These are phyloP conservation scores for Drosophila suboccidentalis DNA, from an alignment of 2,888 invertebrate genomes.

Conservation along the genomic window DNA sequence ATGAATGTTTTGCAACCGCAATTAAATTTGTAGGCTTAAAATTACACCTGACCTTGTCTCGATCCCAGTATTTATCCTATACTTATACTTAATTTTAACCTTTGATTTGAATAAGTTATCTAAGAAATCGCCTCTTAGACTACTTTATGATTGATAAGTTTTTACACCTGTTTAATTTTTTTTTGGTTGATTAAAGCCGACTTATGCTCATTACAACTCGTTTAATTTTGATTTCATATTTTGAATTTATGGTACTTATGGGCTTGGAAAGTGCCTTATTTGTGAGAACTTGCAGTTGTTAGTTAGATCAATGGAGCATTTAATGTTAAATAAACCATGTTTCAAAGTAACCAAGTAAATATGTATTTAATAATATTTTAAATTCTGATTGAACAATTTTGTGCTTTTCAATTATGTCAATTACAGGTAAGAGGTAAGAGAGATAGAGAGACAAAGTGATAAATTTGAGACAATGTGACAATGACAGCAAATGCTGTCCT, in stretches of 20 bases:
- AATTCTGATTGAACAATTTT: neutral
- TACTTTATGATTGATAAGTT: conserved; percentile 37
- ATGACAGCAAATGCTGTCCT: conserved; percentile 10
- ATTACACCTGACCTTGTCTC: conserved; percentile 18
- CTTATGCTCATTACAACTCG: conserved; percentile 16
- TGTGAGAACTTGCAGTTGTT: conserved; percentile 11
- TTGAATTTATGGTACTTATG: conserved; percentile 2
- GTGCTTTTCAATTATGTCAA: neutral
- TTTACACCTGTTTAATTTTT: conserved; percentile 24
- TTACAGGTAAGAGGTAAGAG: neutral
- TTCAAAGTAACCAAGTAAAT: conserved; percentile 37
- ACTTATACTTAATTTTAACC: neutral
- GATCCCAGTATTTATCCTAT: conserved; percentile 49
- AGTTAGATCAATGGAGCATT: conserved; percentile 38
- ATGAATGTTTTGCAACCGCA: conserved; percentile 37
- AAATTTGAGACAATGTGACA: conserved; percentile 10
- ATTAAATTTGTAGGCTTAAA: conserved; percentile 21
- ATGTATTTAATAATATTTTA: conserved; percentile 1
- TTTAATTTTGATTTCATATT: conserved; percentile 5
- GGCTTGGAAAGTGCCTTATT: conserved; percentile 49
- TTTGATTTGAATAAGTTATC: conserved; percentile 17
- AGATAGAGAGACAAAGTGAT: neutral
- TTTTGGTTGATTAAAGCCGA: conserved; percentile 44
- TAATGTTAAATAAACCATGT: conserved; percentile 33
- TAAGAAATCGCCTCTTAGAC: conserved; percentile 20